A percentile compares a stretch with the other conserved stretches of the same genome.
These are phyloP conservation scores for Maniola jurtina DNA, from an alignment of 1,140 invertebrate species.

Conservation along the genomic window DNA sequence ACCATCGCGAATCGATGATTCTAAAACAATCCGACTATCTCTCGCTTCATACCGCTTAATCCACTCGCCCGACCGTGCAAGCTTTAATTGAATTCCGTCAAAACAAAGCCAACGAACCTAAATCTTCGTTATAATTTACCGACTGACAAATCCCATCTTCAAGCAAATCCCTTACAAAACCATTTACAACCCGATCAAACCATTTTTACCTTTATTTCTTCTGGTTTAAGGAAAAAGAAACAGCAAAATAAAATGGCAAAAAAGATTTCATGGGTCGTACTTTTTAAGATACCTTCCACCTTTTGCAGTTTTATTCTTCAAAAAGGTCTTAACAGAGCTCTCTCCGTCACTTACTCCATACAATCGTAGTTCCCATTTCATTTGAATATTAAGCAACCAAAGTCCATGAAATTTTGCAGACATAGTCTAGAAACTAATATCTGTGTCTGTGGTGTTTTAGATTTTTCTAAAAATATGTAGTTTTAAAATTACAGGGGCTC, in stretches of 20 bases:
- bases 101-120: conserved; percentile 47
- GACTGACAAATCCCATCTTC: conserved; percentile 57
- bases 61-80: conserved; percentile 45
- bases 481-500: too few relatives aligned
- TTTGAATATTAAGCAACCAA: too few relatives aligned
- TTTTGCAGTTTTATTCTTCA: conserved; percentile 15
- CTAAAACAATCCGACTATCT: conserved; percentile 29
- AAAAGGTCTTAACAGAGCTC: too few relatives aligned
- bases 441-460: too few relatives aligned
- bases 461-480: too few relatives aligned
- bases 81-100: conserved; percentile 58
- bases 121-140: conserved; percentile 49
- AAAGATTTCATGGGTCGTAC: conserved; percentile 13
- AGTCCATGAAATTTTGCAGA: too few relatives aligned
- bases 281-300: conserved; percentile 12
- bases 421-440: too few relatives aligned
- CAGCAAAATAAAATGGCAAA: conserved; percentile 6
- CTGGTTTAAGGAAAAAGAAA: background rate
- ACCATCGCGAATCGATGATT: conserved; percentile 33
- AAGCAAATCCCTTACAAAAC: background rate
- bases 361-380: too few relatives aligned
- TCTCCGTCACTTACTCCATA: too few relatives aligned
- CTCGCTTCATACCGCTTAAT: conserved; percentile 41
- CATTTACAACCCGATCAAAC: background rate
- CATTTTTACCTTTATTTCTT: conserved; percentile 2